Evolutionary conservation across 2,888 invertebrate genomes (phyloP).

Genomic region (Volucella inflata): DNA sequence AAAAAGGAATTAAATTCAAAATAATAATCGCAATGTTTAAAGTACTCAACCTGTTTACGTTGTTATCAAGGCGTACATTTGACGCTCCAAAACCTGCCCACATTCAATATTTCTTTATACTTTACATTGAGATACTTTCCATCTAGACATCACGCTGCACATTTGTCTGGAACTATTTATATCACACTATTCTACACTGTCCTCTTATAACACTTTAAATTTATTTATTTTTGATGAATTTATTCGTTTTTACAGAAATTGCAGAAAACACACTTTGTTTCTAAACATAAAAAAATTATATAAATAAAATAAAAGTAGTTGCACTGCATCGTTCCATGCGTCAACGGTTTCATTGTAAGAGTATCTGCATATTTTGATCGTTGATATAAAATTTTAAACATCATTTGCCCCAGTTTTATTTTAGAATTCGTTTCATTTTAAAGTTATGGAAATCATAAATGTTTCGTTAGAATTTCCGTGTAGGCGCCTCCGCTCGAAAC

Average conservation of each 20-base stretch:
- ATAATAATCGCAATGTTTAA: constrained; percentile 60
- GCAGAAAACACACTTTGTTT: not conserved
- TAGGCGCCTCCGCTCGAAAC: constrained; percentile 64
- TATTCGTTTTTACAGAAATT: constrained; percentile 50
- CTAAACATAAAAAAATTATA: not conserved
- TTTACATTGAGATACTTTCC: constrained; percentile 52
- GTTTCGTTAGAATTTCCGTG: constrained; percentile 65
- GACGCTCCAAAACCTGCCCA: constrained; percentile 67
- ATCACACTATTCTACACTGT: constrained; percentile 49
- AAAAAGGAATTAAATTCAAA: constrained; percentile 34
- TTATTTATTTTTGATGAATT: constrained; percentile 65
- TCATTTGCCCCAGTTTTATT: constrained; percentile 61
- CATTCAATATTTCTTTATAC: constrained; percentile 65
- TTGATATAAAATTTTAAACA: constrained; percentile 10
- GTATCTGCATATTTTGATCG: constrained; percentile 13
- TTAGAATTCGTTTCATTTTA: constrained; percentile 56
- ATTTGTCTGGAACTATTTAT: constrained; percentile 66
- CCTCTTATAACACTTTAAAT: constrained; percentile 57
- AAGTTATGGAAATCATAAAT: constrained; percentile 67
- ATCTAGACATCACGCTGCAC: constrained; percentile 51
- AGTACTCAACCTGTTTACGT: constrained; percentile 64
- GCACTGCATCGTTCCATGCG: not conserved
- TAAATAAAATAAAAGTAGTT: constrained; percentile 25
- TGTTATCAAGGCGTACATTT: constrained; percentile 72
- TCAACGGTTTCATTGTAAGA: constrained; percentile 3